Conservation (phyloP, 2,113 vertebrate genomes). For the Eubucco bourcierii region DNA sequence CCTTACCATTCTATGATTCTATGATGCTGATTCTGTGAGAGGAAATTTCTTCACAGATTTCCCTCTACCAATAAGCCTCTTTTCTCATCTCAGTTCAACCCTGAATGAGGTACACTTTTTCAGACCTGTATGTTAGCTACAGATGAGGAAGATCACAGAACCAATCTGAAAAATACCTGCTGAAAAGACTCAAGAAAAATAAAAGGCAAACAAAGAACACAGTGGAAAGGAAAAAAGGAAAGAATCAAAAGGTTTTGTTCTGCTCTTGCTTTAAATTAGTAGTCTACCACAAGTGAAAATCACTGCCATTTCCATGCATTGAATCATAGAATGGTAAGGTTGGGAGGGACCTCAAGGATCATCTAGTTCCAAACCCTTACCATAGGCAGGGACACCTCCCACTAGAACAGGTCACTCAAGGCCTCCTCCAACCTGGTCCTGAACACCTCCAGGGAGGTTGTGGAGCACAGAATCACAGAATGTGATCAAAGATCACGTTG, state of each 20-base stretch:
- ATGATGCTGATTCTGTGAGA: too few species aligned
- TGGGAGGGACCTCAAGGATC: too few species aligned
- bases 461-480: too few species aligned
- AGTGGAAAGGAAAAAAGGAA: not conserved
- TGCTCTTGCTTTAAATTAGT: constrained; percentile 1
- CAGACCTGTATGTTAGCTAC: not conserved
- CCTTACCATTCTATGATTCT: too few species aligned
- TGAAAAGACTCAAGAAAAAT: not conserved
- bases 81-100: not conserved
- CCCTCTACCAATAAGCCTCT: not conserved
- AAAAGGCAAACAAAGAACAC: not conserved
- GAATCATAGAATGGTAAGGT: too few species aligned
- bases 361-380: too few species aligned
- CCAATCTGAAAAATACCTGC: not conserved
- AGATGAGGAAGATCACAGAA: not conserved
- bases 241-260: not conserved
- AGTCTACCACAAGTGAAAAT: not conserved
- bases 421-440: too few species aligned
- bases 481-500: too few species aligned
- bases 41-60: not conserved
- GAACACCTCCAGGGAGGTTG: too few species aligned
- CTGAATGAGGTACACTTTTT: not conserved
- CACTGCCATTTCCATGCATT: not conserved
- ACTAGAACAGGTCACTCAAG: too few species aligned
- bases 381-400: too few species aligned